Evolutionary conservation across 2,888 invertebrate species (phyloP), one percentile per base, ranked within the genome.

Genomic region (Anagyrus pseudococci): DNA sequence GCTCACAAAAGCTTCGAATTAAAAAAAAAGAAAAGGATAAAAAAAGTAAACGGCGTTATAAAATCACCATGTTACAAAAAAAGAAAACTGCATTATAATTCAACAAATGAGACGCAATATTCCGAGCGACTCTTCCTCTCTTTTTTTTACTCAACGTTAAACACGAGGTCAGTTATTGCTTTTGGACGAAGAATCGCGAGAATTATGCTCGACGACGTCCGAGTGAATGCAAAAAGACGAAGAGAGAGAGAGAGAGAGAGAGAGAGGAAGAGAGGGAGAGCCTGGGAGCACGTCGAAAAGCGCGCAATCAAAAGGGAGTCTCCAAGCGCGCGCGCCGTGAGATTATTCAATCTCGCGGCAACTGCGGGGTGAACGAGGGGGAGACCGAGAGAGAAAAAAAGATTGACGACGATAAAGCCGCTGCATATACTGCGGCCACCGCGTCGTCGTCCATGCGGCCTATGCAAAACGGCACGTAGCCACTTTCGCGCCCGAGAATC

Each of bases 401-500:
- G 17, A 43, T 43, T 15, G 4, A 15, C 17, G 41, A 10, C 4
- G 33, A 8, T 43, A 3, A 43, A 44, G 17, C 44, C 6, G 44
- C 17, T 20, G 44, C 44, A 44, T 15, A n/a, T 23, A 47, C 23
- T 46, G 15, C 15, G 17, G 43, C 43, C 8, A 17, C 19, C 17
- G 2, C 17, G 17, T 2, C 43, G 4, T 7, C 49, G 29, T 58
- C 58, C 65, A 65, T 62, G 48, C 1, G 22, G 37, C 23, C 33
- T 46, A 56, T 59, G 66, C 62, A 29, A 53, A 59, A 48, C 46
- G 56, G 47, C 66, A 66, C 66, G 66, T 66, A 66, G 62, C 8
- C 62, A 46, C 55, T 58, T 46, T 59, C 19, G 17, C 43, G 25
- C 4, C 6, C 15, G 33, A n/a, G n/a, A n/a, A n/a, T n/a, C n/a